Evolutionary conservation across 2,888 invertebrate genomes (phyloP).

Genomic region (Melangyna quadrimaculata): DNA sequence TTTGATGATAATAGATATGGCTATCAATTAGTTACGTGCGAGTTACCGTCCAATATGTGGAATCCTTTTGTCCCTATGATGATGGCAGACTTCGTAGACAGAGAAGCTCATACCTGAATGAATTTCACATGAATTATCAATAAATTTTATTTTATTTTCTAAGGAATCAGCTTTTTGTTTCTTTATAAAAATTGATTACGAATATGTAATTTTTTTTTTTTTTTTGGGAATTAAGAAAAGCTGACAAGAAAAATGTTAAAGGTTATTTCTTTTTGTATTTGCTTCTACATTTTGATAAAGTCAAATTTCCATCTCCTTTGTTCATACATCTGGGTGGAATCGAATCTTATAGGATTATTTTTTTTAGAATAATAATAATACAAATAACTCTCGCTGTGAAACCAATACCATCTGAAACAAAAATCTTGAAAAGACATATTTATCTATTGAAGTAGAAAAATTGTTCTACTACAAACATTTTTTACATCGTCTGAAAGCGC

Average conservation of each 20-base stretch:
- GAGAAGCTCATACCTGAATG: constrained; percentile 1
- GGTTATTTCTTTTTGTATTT: not conserved
- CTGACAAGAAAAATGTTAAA: not conserved
- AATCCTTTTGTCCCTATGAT: constrained; percentile 13
- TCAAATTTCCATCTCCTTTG: not conserved
- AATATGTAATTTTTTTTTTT: not conserved
- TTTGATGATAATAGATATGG: constrained; percentile 9
- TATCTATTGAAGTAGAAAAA: not conserved
- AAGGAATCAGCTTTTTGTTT: not conserved
- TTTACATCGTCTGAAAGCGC: not conserved
- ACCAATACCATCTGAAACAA: not conserved
- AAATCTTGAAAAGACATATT: not conserved
- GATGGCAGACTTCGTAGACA: not conserved
- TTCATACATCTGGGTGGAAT: not conserved
- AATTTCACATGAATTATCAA: not conserved
- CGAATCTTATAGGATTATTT: not conserved
- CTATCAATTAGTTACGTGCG: constrained; percentile 55
- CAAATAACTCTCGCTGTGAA: not conserved
- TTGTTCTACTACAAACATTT: not conserved
- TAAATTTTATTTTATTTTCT: constrained; percentile 1
- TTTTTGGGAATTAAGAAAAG: not conserved
- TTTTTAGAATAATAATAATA: too few relatives aligned
- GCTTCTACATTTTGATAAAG: not conserved
- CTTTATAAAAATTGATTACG: not conserved
- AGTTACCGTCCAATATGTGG: not conserved